Base-by-base conservation (phyloP, 2,797 vertebrate species). In the Graptemys geographica region DNA sequence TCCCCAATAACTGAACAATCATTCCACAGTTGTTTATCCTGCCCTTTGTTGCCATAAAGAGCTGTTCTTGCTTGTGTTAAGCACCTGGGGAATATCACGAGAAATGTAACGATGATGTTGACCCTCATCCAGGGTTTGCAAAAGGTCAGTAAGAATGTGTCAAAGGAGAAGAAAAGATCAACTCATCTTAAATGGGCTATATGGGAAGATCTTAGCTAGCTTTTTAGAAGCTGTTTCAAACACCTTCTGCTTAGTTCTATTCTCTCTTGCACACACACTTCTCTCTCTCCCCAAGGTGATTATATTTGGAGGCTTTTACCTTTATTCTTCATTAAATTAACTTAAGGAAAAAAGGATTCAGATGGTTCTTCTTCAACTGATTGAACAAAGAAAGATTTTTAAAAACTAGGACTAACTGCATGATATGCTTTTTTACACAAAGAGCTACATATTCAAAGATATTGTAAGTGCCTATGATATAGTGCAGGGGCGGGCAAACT, bases 291-390 rank as follows among this genome's bases (percentile, higher is more conserved):
- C 52, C 37, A 79, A 19, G 84, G 78, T 74, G 62, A 95, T 83
- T 87, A 79, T 89, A 74, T 18, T 33, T 6, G 83, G 81, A 83
- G n/a, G n/a, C 82, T 94, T n/a, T 92, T 69, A 88, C 83, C 3
- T 80, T 80, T 87, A 31, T 90, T 94, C 44, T 74, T 93, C 59
- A 55, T 84, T 84, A 92, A 37, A 86, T 56, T 89, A 55, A 89
- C 55, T 56, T 15, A 11, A 33, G 7, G 16, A 2, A 0, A 0
- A 0, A 2, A n/a, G 31, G n/a, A 53, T 5, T 23, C 55, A 72
- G 21, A 5, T 51, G 8, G 25, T 92, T 23, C 19, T 78, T 82
- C 41, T 41, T 87, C 90, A 72, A 37, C 37, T 72, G 65, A 72
- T 11, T 37, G 37, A 72, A 41, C 69, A 72, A 81, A 92, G 82